phyloP scores from a whole-genome alignment of 2,888 invertebrate species.

The Ophioninae sp. region DNA sequence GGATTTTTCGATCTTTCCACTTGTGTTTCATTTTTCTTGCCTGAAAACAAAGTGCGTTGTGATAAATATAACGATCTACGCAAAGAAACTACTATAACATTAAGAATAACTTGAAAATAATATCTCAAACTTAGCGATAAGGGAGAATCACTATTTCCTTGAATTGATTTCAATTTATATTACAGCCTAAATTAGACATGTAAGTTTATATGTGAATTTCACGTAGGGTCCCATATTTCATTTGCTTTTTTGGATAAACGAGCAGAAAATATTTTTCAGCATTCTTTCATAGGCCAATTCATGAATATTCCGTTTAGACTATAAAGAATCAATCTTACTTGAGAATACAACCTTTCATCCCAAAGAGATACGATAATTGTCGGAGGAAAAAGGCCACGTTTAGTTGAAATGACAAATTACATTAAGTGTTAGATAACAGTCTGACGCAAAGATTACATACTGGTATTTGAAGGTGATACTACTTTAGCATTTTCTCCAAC shows the following conservation, averaged over 20 bases:
- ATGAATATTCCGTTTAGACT: not conserved
- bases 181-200: not conserved
- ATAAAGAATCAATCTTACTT: not conserved
- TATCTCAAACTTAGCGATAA: not conserved
- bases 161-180: not conserved
- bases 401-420: not conserved
- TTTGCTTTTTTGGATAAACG: not conserved
- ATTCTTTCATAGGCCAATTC: not conserved
- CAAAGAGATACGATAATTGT: not conserved
- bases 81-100: not conserved
- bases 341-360: not conserved
- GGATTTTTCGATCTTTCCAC: not conserved
- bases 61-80: not conserved
- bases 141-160: not conserved
- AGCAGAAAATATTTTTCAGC: not conserved
- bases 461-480: not conserved
- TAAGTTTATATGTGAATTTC: not conserved
- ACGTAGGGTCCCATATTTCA: not conserved
- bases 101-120: not conserved
- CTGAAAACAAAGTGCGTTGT: not conserved
- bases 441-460: conserved; percentile 23
- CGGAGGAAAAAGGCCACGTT: not conserved
- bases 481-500: conserved; percentile 15
- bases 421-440: not conserved
- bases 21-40: not conserved